A percentile compares a stretch with the other conserved stretches of the same genome.
Evolutionary conservation across 2,113 vertebrate genomes (phyloP).

Genomic region (Gadus chalcogrammus): DNA sequence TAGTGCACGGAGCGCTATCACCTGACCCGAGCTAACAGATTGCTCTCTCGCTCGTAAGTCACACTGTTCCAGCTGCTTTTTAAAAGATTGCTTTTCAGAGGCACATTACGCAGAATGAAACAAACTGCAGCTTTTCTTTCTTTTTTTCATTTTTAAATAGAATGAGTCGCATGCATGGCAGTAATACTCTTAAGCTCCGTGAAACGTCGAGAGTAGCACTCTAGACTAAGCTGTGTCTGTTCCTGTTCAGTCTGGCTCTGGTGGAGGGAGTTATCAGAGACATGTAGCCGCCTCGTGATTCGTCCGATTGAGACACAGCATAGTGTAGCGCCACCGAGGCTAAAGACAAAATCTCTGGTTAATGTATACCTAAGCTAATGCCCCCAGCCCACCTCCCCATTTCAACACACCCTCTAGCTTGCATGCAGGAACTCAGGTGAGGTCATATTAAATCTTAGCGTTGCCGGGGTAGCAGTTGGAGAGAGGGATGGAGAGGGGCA

Average conservation of each 20-base stretch:
- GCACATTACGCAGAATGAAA: conserved; percentile 52
- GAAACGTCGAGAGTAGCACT: conserved; percentile 67
- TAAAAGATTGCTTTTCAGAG: conserved; percentile 44
- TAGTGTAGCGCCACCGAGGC: not conserved
- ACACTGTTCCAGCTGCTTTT: conserved; percentile 7
- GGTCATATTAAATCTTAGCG: not conserved
- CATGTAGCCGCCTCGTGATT: not conserved
- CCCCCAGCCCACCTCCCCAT: not conserved
- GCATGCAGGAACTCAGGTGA: not conserved
- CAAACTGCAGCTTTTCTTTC: conserved; percentile 7
- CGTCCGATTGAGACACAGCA: not conserved
- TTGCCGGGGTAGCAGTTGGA: not conserved
- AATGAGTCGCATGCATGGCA: conserved; percentile 65
- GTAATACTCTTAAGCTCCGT: conserved; percentile 69
- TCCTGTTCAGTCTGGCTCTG: not conserved
- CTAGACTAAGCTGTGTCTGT: conserved; percentile 60
- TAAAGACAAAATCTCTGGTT: conserved; percentile 1
- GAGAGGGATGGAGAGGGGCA: no score
- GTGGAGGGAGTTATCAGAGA: not conserved
- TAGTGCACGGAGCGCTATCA: not conserved
- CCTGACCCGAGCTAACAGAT: not conserved
- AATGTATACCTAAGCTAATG: not conserved
- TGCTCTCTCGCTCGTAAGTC: not conserved
- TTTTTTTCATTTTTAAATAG: conserved; percentile 47
- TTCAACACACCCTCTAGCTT: not conserved